Conservation (phyloP, 1,140 invertebrate species). For the Aradophagus sp. region DNA sequence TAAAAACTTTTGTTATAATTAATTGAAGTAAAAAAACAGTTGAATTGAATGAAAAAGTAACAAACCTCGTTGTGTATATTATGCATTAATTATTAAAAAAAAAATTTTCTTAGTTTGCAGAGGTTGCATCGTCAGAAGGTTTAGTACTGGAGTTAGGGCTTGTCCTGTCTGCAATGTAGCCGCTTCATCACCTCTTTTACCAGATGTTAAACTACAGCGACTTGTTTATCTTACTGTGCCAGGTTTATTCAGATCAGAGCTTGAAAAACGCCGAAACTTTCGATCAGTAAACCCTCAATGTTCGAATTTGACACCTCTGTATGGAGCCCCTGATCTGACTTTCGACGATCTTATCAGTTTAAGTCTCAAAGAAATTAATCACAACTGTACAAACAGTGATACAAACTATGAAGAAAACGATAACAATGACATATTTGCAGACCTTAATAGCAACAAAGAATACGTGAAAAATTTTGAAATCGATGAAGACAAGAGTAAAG, state of each 20-base stretch:
- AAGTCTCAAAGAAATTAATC: slow-evolving; percentile 61
- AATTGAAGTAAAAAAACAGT: too few species aligned
- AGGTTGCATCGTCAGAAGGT: slow-evolving; percentile 91
- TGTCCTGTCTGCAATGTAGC: slow-evolving; percentile 68
- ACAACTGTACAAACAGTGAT: slow-evolving; percentile 23
- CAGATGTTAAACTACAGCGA: slow-evolving; percentile 82
- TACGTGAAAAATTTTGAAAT: slow-evolving; percentile 23
- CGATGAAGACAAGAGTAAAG: slow-evolving; percentile 40
- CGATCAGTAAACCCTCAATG: slow-evolving; percentile 66
- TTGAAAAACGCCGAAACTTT: slow-evolving; percentile 66
- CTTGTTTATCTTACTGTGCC: slow-evolving; percentile 87
- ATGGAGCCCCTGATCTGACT: slow-evolving; percentile 64
- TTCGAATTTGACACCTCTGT: slow-evolving; percentile 50
- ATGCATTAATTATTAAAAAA: not conserved
- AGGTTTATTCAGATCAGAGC: slow-evolving; percentile 75
- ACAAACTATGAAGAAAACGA: slow-evolving; percentile 23
- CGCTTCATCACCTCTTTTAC: slow-evolving; percentile 76
- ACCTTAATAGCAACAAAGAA: slow-evolving; percentile 13
- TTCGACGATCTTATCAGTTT: slow-evolving; percentile 69
- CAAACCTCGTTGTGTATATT: too few species aligned
- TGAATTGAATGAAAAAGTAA: too few species aligned
- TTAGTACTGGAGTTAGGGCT: slow-evolving; percentile 82
- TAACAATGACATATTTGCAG: slow-evolving; percentile 8
- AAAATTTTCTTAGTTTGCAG: slow-evolving; percentile 82
- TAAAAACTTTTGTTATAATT: too few species aligned